Conservation (phyloP, 2,888 invertebrate genomes). For the Phragmatobia fuliginosa region DNA sequence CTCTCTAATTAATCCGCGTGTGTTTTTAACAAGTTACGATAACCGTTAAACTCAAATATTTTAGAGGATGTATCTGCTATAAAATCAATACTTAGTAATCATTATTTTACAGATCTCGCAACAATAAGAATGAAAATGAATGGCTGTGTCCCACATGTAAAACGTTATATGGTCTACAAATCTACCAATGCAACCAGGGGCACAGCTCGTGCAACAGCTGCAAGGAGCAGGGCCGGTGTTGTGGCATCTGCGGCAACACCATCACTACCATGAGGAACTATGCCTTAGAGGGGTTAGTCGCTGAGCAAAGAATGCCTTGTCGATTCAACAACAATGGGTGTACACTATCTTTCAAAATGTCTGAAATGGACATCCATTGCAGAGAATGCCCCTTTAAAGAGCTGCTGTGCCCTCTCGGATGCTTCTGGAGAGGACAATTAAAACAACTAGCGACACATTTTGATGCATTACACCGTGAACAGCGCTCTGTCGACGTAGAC, state of each 20-base stretch:
- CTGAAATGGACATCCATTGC: slow-evolving; percentile 61
- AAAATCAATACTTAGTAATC: neutral
- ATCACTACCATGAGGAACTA: slow-evolving; percentile 66
- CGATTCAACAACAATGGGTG: slow-evolving; percentile 65
- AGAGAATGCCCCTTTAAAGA: slow-evolving; percentile 69
- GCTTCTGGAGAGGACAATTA: slow-evolving; percentile 69
- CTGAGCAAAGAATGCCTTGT: slow-evolving; percentile 58
- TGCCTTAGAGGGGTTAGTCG: slow-evolving; percentile 58
- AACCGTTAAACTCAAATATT: neutral
- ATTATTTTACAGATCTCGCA: slow-evolving; percentile 27
- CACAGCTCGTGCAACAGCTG: slow-evolving; percentile 67
- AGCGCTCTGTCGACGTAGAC: slow-evolving; percentile 58
- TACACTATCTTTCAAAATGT: slow-evolving; percentile 51
- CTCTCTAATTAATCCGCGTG: too few species aligned
- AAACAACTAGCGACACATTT: slow-evolving; percentile 66
- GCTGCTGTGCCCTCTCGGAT: slow-evolving; percentile 65
- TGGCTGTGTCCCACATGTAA: slow-evolving; percentile 65
- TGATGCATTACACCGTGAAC: slow-evolving; percentile 54
- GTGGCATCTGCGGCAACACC: slow-evolving; percentile 55
- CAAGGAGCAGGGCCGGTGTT: slow-evolving; percentile 35
- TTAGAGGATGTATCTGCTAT: neutral
- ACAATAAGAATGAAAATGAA: slow-evolving; percentile 33
- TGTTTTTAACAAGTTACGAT: too few species aligned
- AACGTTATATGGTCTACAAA: slow-evolving; percentile 49
- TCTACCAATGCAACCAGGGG: slow-evolving; percentile 65